Base-by-base conservation (phyloP, 2,113 vertebrate genomes). In the Psittacula cyanocephala region DNA sequence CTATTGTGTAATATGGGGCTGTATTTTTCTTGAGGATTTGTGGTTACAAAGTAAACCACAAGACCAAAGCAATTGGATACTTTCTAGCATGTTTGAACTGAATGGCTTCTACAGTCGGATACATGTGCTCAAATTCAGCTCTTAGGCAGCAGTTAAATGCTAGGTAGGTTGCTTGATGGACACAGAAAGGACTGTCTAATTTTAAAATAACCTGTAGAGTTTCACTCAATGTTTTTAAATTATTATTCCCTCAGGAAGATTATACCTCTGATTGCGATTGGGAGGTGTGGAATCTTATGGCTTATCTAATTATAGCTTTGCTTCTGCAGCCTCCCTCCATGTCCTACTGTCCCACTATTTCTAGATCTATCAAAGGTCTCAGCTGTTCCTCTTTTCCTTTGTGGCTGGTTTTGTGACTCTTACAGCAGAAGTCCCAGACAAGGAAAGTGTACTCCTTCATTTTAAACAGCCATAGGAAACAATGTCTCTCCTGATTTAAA, bases 31-130 rank as follows among this genome's bases (percentile, higher is more conserved):
- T 74, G 85, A 95, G 69, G 59, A 84, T 71, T 91, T 96, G 77
- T 95, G 72, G 90, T 96, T 91, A 85, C 72, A 74, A 68, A 92
- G 59, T 44, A 93, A 97, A 96, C 83, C 89, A 92, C 95, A 94
- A 89, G 53, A 76, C 44, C 22, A 67, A 86, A 97, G 49, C 41
- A 91, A 88, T 7, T 44, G 88, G 43, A 85, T 83, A 60, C 49
- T 94, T 87, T 94, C 60, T 86, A 91, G 86, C 28, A 43, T 53
- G 39, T 89, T 96, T 91, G 71, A 17, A 53, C 43, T 84, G 81
- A 95, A 77, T 41, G 37, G 43, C 28, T 92, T 95, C 53, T 89
- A 31, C 37, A 88, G 80, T 10, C 77, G 77, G 71, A 60, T 2
- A 17, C 71, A 79, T 0, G 0, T 63, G 22, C 37, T 91, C 37